Base-by-base conservation (phyloP, 2,888 invertebrate genomes). In the Tetragonula carbonaria region DNA sequence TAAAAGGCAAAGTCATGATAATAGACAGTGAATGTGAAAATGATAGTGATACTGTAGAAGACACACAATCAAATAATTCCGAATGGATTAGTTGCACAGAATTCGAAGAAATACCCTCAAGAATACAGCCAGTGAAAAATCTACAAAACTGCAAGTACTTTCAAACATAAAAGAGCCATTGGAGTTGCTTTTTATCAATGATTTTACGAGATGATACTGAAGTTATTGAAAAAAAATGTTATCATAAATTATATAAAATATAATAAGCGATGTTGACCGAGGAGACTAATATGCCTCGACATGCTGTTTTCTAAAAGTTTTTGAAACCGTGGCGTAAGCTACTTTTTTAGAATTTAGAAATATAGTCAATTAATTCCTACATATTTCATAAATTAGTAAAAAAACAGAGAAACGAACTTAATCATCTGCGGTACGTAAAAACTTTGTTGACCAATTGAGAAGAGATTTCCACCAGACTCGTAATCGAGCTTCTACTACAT, bases 1-100 rank as follows among this genome's bases (percentile, higher is more conserved):
- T 83, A 75, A 83, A 55, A 67, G 62, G 2, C 66, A 67, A 38
- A 38, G 38, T 38, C 38, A 38, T 38, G 38, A 38, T 38, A 38
- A 38, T 38, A 38, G 38, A 38, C 38, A 38, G 38, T 38, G 38
- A 38, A 38, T 38, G 8, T 38, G 8, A 38, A 38, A 38, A 38
- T 38, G 8, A 38, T 0, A 38, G 38, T 38, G 38, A 38, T 38
- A 8, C 38, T 8, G 8, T 8, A 38, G 8, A 38, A 38, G 38
- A 38, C 8, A 8, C 38, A 38, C 38, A 38, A 38, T 8, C 8
- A 38, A 0, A 38, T 38, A 38, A 5, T 38, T 38, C 38, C 38
- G 38, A 38, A 8, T 38, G 38, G 38, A 38, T 38, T 38, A 38
- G 8, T 38, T 38, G 38, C 8, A 38, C 38, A 38, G 38, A 38